phyloP scores from a whole-genome alignment of 2,888 invertebrate genomes.

The Therioaphis trifolii region DNA sequence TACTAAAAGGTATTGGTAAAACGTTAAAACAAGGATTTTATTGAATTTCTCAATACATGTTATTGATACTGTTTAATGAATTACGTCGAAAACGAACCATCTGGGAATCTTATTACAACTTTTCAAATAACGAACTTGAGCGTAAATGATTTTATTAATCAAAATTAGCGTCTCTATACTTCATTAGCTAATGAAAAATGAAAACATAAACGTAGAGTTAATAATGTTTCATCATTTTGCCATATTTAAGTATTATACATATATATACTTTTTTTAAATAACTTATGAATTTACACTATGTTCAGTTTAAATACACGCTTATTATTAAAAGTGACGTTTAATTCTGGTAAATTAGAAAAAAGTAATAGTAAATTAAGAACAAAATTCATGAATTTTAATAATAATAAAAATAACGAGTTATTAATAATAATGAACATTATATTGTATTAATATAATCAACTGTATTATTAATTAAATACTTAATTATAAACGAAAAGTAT shows the following conservation, averaged over 20 bases:
- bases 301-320: not conserved
- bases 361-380: too few relatives aligned
- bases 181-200: slow-evolving; percentile 15
- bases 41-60: slow-evolving; percentile 21
- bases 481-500: not conserved
- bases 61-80: not conserved
- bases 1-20: too few relatives aligned
- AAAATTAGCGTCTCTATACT: slow-evolving; percentile 35
- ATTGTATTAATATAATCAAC: too few relatives aligned
- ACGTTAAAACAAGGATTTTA: not conserved
- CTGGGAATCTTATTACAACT: slow-evolving; percentile 16
- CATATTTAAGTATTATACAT: not conserved
- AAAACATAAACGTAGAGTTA: not conserved
- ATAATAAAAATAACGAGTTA: too few relatives aligned
- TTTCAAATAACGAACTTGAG: slow-evolving; percentile 1
- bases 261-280: not conserved
- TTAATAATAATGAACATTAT: not conserved
- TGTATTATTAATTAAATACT: not conserved
- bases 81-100: slow-evolving; percentile 13
- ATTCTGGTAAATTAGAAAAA: not conserved
- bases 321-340: not conserved
- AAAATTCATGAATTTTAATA: too few relatives aligned
- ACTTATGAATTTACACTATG: too few relatives aligned
- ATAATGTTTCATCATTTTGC: not conserved
- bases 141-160: slow-evolving; percentile 41